Evolutionary conservation across 2,797 vertebrate genomes (phyloP), one percentile per base, ranked within the genome.

Genomic region (Lophius americanus): DNA sequence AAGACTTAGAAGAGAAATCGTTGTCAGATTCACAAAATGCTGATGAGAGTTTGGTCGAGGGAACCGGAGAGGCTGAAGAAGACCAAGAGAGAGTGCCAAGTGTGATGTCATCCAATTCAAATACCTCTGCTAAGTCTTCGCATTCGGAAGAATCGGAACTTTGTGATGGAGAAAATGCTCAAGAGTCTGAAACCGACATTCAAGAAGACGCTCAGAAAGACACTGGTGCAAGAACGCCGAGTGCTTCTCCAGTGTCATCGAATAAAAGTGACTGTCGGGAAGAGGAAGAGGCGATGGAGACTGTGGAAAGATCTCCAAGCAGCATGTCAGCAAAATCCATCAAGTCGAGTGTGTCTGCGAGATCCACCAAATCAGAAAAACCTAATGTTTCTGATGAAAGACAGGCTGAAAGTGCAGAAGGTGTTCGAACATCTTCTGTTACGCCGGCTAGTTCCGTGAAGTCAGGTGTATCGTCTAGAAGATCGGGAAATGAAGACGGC

Each of bases 61-160:
- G 78, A 66, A 58, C 76, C 33, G 63, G 77, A 12, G 64, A 75
- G 1, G 38, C 1, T 55, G 54, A 11, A 49, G 72, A 56, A n/a
- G 68, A 49, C 51, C 57, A 79, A 60, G 71, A 73, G 6, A 89
- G 79, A 73, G 69, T 67, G 37, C 13, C 60, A 52, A 88, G 79
- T 80, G 77, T 70, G 12, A 76, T 67, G 44, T 91, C 89, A 51
- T 74, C 70, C 52, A 70, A 58, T 84, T 91, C 81, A 75, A 90
- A 68, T 66, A 70, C 12, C 2, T 85, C 62, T 33, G 78, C 14
- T 51, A 56, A 68, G 9, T 91, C 91, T 6, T 82, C 70, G 11
- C 80, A 79, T 55, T 92, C 90, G 38, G 79, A 72, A 33, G 68
- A 76, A 55, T 89, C 88, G 10, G 55, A n/a, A 9, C 3, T 46